Percentiles rank a stretch among this genome's conserved stretches.
phyloP scores from a whole-genome alignment of 2,797 vertebrate genomes.

The Leptoclinus maculatus region DNA sequence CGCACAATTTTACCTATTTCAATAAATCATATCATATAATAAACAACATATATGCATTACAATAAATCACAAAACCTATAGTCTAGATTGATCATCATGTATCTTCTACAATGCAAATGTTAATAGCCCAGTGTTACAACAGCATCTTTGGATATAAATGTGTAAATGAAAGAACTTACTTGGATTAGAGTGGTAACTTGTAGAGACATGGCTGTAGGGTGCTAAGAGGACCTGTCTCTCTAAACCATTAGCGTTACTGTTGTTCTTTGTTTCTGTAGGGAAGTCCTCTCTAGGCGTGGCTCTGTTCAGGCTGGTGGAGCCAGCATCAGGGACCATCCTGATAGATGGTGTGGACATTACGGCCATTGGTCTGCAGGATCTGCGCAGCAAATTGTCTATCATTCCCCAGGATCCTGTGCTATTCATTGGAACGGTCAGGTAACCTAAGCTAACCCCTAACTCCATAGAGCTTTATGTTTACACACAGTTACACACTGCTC shows the following conservation, averaged over 20 bases:
- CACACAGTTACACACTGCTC: background rate
- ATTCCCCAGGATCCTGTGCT: conserved; percentile 89
- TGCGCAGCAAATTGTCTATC: conserved; percentile 87
- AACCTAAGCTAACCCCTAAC: conserved; percentile 14
- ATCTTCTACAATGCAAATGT: background rate
- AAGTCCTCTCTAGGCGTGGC: conserved; percentile 88
- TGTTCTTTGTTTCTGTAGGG: conserved; percentile 69
- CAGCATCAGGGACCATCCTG: conserved; percentile 80
- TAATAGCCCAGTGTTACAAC: background rate
- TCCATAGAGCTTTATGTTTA: background rate
- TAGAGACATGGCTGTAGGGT: background rate
- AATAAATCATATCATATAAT: no score
- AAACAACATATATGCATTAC: background rate
- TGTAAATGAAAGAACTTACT: background rate
- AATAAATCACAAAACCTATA: background rate
- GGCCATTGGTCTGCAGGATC: conserved; percentile 81
- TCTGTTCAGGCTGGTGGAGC: conserved; percentile 86
- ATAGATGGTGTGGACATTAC: conserved; percentile 84
- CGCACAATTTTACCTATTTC: no score
- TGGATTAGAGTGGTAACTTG: background rate
- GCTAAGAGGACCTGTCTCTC: background rate
- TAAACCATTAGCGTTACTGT: background rate
- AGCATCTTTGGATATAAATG: background rate
- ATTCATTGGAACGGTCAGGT: conserved; percentile 88
- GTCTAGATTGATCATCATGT: conserved; percentile 2